Evolutionary conservation across 1,140 invertebrate genomes (phyloP).

Genomic region (Pemphigus obesinymphae): DNA sequence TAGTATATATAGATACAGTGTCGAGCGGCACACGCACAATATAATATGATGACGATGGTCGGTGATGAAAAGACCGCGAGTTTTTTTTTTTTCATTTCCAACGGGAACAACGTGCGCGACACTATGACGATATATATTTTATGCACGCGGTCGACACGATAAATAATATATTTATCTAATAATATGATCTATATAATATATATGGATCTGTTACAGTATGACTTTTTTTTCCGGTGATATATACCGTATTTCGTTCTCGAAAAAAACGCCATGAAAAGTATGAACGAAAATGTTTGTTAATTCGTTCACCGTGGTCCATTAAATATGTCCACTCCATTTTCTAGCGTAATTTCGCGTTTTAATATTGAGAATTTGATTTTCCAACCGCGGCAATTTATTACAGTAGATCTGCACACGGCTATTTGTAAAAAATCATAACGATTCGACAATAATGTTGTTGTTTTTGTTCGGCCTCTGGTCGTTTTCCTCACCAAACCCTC

Average conservation of each 20-base stretch:
- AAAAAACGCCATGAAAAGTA: too few species aligned
- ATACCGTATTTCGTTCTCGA: too few species aligned
- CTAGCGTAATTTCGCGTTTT: not conserved
- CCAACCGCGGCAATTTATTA: too few species aligned
- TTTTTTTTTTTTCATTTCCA: not conserved
- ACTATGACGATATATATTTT: not conserved
- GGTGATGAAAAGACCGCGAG: slow-evolving; percentile 17
- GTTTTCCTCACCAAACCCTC: not conserved
- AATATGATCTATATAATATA: not conserved
- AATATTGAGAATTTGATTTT: too few species aligned
- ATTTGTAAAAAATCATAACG: not conserved
- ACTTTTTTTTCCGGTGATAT: too few species aligned
- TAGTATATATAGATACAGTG: slow-evolving; percentile 13
- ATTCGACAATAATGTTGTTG: not conserved
- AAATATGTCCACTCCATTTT: too few species aligned
- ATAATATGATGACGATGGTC: too few species aligned
- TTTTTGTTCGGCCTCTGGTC: not conserved
- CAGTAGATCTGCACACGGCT: too few species aligned
- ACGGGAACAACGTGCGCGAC: not conserved
- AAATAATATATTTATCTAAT: slow-evolving; percentile 4
- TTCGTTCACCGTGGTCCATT: too few species aligned
- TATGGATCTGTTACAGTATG: not conserved
- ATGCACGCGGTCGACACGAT: not conserved
- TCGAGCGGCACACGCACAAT: not conserved
- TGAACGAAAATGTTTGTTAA: too few species aligned